phyloP scores from a whole-genome alignment of 2,888 invertebrate species.

The Iphiclides podalirius region DNA sequence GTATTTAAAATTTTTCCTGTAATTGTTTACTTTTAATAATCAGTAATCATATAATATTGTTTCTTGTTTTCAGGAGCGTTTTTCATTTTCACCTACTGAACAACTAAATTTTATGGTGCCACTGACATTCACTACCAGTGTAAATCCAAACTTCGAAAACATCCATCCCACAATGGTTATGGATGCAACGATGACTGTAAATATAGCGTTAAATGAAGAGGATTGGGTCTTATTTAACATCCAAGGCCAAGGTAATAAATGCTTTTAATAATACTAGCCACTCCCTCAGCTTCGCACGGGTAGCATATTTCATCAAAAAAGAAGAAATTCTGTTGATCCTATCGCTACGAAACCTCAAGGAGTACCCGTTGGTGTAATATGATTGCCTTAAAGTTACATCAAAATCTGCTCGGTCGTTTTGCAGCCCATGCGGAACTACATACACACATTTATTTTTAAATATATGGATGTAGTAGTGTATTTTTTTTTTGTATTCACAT shows the following conservation, averaged over 20 bases:
- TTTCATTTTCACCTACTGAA: constrained; percentile 35
- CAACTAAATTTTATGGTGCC: constrained; percentile 53
- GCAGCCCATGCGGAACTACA: no score
- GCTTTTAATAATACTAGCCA: no score
- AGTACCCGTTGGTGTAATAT: no score
- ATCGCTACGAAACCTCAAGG: no score
- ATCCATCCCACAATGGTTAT: constrained; percentile 47
- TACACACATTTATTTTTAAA: no score
- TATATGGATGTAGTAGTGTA: no score
- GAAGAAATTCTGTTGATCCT: no score
- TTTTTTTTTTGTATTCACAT: no score
- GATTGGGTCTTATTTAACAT: constrained; percentile 65
- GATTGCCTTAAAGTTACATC: no score
- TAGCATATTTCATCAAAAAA: no score
- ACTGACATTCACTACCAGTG: constrained; percentile 68
- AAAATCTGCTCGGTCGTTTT: no score
- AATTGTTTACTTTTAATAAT: no score
- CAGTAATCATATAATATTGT: background rate
- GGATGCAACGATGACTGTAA: constrained; percentile 35
- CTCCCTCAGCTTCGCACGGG: background rate
- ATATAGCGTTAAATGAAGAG: constrained; percentile 46
- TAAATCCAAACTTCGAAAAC: constrained; percentile 51
- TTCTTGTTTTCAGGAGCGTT: constrained; percentile 45
- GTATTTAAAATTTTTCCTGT: background rate
- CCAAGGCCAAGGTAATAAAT: constrained; percentile 69